Base-by-base conservation (phyloP, 2,888 invertebrate species). In the Meghimatium bilineatum region DNA sequence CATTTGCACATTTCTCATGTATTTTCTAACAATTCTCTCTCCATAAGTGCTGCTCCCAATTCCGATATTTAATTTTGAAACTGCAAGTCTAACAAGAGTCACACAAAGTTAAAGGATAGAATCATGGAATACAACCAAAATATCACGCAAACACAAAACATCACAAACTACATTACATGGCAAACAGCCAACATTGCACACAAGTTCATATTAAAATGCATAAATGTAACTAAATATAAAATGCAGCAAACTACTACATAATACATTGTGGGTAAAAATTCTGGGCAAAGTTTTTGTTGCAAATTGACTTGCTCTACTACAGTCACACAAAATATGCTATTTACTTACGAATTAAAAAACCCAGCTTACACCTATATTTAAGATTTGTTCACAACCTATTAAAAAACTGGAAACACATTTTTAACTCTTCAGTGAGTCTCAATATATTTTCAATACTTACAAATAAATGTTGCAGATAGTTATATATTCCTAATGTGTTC, bases 181-280 rank as follows among this genome's bases (percentile, higher is more conserved):
- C 17, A 34, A 80, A 80, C 71, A 80, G 60, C 69, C 56, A 49
- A 34, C 69, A 80, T 56, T 80, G 80, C 80, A 80, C 69, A 80
- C 71, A 52, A 29, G 34, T 71, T 69, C 80, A 14, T 71, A 56
- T n/a, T n/a, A 80, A 66, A 56, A 56, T 71, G 52, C 71, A 80
- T 49, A 71, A 60, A 77, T 26, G n/a, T 63, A 60, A 36, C 14
- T 26, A 63, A 56, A 52, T 34, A 49, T 34, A 56, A 52, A 52
- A 60, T 34, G 29, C 38, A 77, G 10, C 23, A 34, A 78, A 67
- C 78, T 32, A 67, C 78, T 32, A 78, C 36, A 38, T 66, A 44
- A 66, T 77, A 49, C 38, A 78, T 38, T 38, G 36, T 36, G 56
- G 29, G 74, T 44, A n/a, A 5, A 49, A 0, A 23, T 36, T 14